phyloP scores from a whole-genome alignment of 2,797 vertebrate genomes.

The Anguilla pacifica region DNA sequence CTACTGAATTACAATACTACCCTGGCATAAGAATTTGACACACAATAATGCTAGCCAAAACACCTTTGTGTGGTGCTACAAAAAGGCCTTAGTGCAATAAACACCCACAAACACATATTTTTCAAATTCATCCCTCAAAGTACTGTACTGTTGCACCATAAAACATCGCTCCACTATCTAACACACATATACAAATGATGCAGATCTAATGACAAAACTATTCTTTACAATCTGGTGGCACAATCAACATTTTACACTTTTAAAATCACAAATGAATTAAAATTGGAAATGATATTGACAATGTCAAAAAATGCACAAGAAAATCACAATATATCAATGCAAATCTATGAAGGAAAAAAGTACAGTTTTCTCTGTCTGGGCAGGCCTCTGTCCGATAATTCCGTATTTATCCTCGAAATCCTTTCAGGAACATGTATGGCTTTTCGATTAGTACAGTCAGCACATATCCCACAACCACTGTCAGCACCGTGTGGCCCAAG shows the following conservation, averaged over 20 bases:
- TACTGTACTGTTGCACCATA: not conserved
- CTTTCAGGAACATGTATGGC: constrained; percentile 70
- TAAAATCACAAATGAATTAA: not conserved
- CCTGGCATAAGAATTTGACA: not conserved
- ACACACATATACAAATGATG: not conserved
- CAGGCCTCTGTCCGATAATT: not conserved
- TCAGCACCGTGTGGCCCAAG: constrained; percentile 73
- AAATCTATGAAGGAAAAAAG: not conserved
- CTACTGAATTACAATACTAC: not conserved
- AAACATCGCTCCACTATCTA: not conserved
- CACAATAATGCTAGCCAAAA: not conserved
- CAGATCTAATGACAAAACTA: not conserved
- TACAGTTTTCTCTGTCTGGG: not conserved
- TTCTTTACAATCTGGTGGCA: constrained; percentile 6
- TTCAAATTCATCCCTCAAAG: not conserved
- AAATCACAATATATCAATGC: not conserved
- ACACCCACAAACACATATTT: constrained; percentile 9
- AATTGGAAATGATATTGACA: not conserved
- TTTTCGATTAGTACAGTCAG: constrained; percentile 78
- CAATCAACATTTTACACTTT: not conserved
- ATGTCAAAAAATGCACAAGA: not conserved
- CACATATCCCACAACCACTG: constrained; percentile 63
- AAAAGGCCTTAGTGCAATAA: not conserved
- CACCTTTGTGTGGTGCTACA: not conserved
- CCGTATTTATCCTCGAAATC: constrained; percentile 40